Conservation (phyloP, 1,140 invertebrate species). For the Fopius arisanus region DNA sequence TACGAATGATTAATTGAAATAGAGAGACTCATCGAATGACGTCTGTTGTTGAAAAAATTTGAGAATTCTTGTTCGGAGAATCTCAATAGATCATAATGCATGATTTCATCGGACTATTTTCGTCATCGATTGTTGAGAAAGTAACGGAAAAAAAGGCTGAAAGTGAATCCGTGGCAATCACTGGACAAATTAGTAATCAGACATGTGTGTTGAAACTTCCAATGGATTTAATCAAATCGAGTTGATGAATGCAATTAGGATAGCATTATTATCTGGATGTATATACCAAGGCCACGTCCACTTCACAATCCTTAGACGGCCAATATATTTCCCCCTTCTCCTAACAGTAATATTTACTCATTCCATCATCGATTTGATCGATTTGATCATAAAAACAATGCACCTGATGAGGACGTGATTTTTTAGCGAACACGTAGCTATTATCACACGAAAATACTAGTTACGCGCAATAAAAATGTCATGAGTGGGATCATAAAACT, state of each 20-base stretch:
- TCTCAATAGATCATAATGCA: too few species aligned
- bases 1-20: neutral
- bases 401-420: neutral
- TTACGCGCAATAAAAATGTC: neutral
- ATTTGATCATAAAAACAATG: neutral
- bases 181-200: too few species aligned
- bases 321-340: neutral
- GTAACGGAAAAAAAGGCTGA: too few species aligned
- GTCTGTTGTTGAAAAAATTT: too few species aligned
- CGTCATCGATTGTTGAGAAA: too few species aligned
- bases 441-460: neutral
- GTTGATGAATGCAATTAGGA: neutral
- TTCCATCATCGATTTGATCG: neutral
- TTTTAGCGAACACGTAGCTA: neutral
- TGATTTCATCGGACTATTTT: too few species aligned
- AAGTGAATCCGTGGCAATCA: too few species aligned
- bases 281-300: neutral
- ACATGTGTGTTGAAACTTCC: neutral
- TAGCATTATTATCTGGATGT: neutral
- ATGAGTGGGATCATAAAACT: neutral
- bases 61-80: too few species aligned
- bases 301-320: neutral
- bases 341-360: slow-evolving; percentile 1
- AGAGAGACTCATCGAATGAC: neutral
- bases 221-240: neutral